Conservation (phyloP, 2,797 vertebrate species). For the Sebastes hubbsi region DNA sequence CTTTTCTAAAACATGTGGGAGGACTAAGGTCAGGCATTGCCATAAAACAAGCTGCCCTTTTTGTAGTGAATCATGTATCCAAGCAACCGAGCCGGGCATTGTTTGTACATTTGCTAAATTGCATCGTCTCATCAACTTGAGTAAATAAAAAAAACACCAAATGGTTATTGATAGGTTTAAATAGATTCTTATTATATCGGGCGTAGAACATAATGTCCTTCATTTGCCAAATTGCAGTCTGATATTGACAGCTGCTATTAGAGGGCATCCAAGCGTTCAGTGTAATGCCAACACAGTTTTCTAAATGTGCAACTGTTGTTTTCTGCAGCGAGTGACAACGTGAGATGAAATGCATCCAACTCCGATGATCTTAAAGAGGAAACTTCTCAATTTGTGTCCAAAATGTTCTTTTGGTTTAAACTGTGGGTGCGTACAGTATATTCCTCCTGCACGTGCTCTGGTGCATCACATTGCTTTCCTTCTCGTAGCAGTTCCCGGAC, state of each 20-base stretch:
- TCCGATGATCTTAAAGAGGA: background rate
- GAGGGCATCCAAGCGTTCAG: slow-evolving; percentile 36
- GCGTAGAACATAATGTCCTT: slow-evolving; percentile 30
- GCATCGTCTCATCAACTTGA: slow-evolving; percentile 35
- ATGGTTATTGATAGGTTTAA: slow-evolving; percentile 48
- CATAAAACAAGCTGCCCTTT: slow-evolving; percentile 5
- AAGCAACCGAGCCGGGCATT: background rate
- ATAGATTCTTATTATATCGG: slow-evolving; percentile 46
- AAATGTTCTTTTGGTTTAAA: background rate
- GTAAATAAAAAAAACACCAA: slow-evolving; percentile 50
- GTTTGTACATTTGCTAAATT: slow-evolving; percentile 24
- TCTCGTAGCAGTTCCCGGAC: background rate
- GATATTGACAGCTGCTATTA: slow-evolving; percentile 56
- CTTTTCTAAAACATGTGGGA: background rate
- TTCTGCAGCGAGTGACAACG: background rate
- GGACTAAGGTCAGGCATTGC: slow-evolving; percentile 6
- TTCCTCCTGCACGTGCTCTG: background rate
- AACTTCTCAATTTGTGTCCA: background rate
- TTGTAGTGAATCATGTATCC: slow-evolving; percentile 23
- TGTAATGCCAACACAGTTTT: slow-evolving; percentile 16
- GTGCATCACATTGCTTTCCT: background rate
- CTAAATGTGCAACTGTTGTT: background rate
- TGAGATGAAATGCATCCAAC: background rate
- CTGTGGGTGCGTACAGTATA: background rate
- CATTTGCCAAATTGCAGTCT: slow-evolving; percentile 52